Evolutionary conservation across 2,888 invertebrate genomes (phyloP), one percentile per base, ranked within the genome.

Genomic region (Drosophila putrida): DNA sequence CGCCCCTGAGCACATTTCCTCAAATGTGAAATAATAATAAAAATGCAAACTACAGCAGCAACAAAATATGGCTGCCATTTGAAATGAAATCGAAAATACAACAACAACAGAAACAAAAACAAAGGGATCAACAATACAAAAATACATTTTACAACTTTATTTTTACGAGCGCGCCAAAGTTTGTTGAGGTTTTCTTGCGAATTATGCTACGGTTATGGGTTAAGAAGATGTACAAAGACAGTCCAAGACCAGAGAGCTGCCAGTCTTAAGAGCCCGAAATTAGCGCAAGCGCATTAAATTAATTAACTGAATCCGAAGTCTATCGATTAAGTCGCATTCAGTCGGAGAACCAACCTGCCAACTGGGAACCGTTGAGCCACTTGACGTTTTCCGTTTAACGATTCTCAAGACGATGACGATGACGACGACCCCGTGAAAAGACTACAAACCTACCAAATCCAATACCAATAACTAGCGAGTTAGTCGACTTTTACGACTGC

Each of bases 221-320:
- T 43, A 64, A 50, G 51, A 50, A 57, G 43, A 71, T 58, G 51
- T 27, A 43, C 27, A 43, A 47, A 55, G 53, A 41, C 27, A 41
- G 60, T 65, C 31, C 61, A 33, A 50, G 43, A 35, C 4, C 36
- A 27, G 38, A 8, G 53, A n/a, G 87, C 82, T 75, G 77, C 75
- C 69, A 64, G 86, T 78, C 84, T 82, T 83, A 28, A 51, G 82
- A 68, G 51, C 6, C 66, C 67, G 59, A 71, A 84, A 89, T 87
- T 82, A 75, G 78, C 74, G 75, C 80, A 73, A 71, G 73, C 75
- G 77, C 81, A 84, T 80, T 84, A 88, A 89, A 89, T 90, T 89
- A 90, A 90, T 90, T 90, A 90, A 87, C 84, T 82, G 75, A 83
- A 79, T 68, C 67, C 72, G 63, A 80, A 88, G 78, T 81, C 87